phyloP scores from a whole-genome alignment of 2,113 vertebrate genomes.

The Vulpes lagopus region DNA sequence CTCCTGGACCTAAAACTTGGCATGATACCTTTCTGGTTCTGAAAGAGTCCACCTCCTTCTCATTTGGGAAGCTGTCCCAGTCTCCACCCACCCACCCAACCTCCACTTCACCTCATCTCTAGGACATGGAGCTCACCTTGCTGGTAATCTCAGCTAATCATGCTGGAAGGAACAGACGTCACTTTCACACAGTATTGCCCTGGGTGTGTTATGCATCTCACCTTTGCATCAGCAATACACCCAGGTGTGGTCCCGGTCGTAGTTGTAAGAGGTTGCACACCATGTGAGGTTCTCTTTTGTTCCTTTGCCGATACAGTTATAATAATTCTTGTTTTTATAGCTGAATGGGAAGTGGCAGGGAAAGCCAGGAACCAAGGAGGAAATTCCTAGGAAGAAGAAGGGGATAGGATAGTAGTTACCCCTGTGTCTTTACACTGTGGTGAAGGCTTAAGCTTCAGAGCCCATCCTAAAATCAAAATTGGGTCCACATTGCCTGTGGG shows the following conservation, averaged over 20 bases:
- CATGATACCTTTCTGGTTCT: background rate
- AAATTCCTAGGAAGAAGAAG: slow-evolving; percentile 42
- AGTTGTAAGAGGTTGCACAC: slow-evolving; percentile 70
- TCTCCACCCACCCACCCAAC: too few species aligned
- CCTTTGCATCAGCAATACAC: slow-evolving; percentile 44
- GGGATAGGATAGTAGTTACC: background rate
- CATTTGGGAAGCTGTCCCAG: background rate
- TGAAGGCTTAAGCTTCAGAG: background rate
- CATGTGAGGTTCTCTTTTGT: background rate
- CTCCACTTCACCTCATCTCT: background rate
- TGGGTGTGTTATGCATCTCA: background rate
- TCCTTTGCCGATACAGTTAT: slow-evolving; percentile 54
- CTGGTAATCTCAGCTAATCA: background rate
- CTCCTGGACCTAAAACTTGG: background rate
- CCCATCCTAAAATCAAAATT: background rate
- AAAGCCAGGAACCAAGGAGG: background rate
- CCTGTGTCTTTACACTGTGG: accelerated
- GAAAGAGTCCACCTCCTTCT: background rate
- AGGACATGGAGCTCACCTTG: background rate
- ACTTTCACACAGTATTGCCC: accelerated
- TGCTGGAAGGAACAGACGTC: background rate
- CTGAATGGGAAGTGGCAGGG: slow-evolving; percentile 70
- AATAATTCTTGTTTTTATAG: slow-evolving; percentile 74
- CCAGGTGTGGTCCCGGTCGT: slow-evolving; percentile 61
- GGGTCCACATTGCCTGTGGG: accelerated